phyloP scores from a whole-genome alignment of 2,113 vertebrate genomes.

The Odobenus rosmarus region DNA sequence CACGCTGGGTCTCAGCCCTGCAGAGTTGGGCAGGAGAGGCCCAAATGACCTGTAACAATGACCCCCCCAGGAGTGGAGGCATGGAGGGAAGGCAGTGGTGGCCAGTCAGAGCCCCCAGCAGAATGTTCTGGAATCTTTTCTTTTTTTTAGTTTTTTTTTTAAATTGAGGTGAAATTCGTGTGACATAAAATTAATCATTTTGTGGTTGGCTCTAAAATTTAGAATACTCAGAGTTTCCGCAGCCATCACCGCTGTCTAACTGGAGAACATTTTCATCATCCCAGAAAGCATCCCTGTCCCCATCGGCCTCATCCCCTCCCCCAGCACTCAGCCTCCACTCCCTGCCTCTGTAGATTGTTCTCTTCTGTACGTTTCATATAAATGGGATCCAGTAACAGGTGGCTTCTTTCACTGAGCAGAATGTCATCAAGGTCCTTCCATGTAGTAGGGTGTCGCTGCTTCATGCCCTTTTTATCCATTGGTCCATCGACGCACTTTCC shows the following conservation, averaged over 20 bases:
- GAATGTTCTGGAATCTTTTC: background rate
- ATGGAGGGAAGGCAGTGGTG: background rate
- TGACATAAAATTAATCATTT: background rate
- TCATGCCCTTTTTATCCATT: rapidly evolving
- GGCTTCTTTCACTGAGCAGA: rapidly evolving
- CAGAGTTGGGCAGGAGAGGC: background rate
- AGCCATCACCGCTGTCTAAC: rapidly evolving
- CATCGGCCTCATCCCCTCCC: background rate
- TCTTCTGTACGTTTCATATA: rapidly evolving
- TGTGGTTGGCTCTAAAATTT: background rate
- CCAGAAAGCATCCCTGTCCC: background rate
- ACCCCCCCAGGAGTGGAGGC: background rate
- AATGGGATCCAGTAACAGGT: rapidly evolving
- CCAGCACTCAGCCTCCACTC: too few relatives aligned
- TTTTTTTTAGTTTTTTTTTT: background rate
- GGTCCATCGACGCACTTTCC: rapidly evolving
- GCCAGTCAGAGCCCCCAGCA: background rate
- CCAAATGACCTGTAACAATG: background rate
- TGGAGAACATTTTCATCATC: background rate
- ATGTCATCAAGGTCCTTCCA: rapidly evolving
- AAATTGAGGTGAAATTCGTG: background rate
- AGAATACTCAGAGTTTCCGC: background rate
- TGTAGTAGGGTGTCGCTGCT: rapidly evolving
- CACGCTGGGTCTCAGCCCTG: rapidly evolving
- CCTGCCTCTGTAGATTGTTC: background rate